Evolutionary conservation across 2,113 vertebrate genomes (phyloP).

Genomic region (Zosterops borbonicus): DNA sequence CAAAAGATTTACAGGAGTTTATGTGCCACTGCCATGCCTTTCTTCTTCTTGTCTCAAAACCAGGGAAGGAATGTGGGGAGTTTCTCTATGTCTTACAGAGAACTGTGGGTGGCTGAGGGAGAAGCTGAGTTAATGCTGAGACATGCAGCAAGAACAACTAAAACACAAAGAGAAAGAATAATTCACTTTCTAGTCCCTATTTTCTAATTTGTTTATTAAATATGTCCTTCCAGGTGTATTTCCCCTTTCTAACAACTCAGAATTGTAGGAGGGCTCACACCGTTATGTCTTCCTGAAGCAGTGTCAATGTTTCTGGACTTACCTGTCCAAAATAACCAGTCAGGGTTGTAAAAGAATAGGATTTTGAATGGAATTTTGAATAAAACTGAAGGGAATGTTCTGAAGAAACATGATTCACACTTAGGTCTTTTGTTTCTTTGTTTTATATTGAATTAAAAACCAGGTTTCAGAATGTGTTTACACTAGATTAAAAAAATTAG

Average conservation of each 20-base stretch:
- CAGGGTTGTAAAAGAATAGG: not conserved
- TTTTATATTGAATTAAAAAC: not conserved
- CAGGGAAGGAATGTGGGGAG: not conserved
- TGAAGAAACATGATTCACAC: not conserved
- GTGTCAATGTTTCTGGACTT: not conserved
- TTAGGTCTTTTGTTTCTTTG: not conserved
- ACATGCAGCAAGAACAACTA: not conserved
- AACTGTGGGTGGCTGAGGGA: not conserved
- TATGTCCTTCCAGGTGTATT: not conserved
- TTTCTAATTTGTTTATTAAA: not conserved
- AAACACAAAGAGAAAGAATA: not conserved
- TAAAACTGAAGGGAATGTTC: not conserved
- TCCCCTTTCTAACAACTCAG: not conserved
- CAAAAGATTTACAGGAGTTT: not conserved
- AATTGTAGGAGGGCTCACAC: fast-evolving
- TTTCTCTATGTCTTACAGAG: not conserved
- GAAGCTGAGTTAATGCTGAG: not conserved
- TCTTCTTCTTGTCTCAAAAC: not conserved
- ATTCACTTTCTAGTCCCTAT: fast-evolving
- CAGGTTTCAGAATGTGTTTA: not conserved
- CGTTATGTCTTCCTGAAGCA: not conserved
- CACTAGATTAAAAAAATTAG: not conserved
- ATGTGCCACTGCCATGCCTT: not conserved
- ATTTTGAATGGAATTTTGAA: not conserved
- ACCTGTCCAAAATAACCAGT: not conserved